Evolutionary conservation across 2,888 invertebrate genomes (phyloP).

Genomic region (Iselma pallidipennis): DNA sequence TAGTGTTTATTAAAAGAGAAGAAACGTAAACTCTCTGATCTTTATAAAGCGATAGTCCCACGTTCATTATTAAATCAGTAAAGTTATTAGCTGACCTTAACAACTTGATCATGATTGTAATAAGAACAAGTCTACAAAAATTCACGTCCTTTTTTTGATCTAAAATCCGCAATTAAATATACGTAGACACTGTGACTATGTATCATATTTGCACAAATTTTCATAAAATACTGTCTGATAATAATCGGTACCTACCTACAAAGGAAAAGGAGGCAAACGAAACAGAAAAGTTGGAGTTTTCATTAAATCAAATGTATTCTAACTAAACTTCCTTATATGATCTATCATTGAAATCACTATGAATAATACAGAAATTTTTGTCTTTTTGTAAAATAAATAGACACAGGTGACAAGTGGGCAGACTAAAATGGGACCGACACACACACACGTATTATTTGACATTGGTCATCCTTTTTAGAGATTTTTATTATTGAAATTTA

Average conservation of each 20-base stretch:
- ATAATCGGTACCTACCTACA: too few relatives aligned
- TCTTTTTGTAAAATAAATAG: neutral
- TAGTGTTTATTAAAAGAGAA: neutral
- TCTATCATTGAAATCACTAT: constrained; percentile 15
- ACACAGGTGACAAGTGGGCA: constrained; percentile 11
- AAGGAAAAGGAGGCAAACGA: too few relatives aligned
- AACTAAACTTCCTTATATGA: constrained; percentile 6
- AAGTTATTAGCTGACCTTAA: constrained; percentile 4
- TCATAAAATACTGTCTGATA: too few relatives aligned
- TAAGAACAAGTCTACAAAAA: neutral
- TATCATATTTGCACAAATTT: too few relatives aligned
- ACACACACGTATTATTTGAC: neutral
- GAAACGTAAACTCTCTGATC: too few relatives aligned
- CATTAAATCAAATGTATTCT: too few relatives aligned
- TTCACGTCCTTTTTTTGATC: constrained; percentile 9
- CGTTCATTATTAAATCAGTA: neutral
- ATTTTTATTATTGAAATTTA: constrained; percentile 8
- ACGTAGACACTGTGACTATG: too few relatives aligned
- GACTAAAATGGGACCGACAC: constrained; percentile 11
- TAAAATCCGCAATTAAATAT: too few relatives aligned
- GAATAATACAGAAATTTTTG: too few relatives aligned
- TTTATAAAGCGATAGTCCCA: neutral
- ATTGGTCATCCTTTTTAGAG: constrained; percentile 10
- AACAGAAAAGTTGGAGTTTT: too few relatives aligned
- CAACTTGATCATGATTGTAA: constrained; percentile 1